Evolutionary conservation across 2,888 invertebrate genomes (phyloP).

Genomic region (Sesamia inferens): DNA sequence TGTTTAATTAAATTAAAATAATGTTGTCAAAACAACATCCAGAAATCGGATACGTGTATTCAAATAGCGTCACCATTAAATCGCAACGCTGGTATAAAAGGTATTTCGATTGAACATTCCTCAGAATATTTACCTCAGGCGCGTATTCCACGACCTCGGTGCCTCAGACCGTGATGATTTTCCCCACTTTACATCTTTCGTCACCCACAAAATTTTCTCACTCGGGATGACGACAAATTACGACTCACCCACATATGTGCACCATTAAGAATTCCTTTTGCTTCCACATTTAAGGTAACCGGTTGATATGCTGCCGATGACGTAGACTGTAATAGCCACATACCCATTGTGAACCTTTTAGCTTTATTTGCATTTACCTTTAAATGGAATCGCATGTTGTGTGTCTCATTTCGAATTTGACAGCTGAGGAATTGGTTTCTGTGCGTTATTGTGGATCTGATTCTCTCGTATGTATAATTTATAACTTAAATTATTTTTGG

Average conservation of each 20-base stretch:
- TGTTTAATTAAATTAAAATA: too few relatives aligned
- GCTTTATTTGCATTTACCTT: constrained; percentile 27
- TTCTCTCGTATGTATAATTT: not conserved
- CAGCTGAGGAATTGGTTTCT: not conserved
- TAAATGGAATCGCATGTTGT: not conserved
- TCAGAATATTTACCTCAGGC: not conserved
- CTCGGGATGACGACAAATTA: constrained; percentile 26
- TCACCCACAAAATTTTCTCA: constrained; percentile 32
- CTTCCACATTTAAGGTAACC: not conserved
- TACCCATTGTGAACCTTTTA: constrained; percentile 27
- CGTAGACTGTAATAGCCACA: constrained; percentile 27
- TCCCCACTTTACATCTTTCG: not conserved
- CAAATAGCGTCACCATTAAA: too few relatives aligned
- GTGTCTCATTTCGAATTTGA: not conserved
- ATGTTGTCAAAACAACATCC: too few relatives aligned
- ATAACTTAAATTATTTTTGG: not conserved
- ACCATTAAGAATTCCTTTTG: constrained; percentile 43
- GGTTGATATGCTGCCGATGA: constrained; percentile 38
- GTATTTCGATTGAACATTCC: too few relatives aligned
- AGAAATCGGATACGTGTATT: too few relatives aligned
- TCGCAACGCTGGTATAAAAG: too few relatives aligned
- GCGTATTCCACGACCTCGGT: not conserved
- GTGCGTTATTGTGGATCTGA: not conserved
- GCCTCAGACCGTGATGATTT: not conserved
- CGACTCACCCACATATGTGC: constrained; percentile 23